Evolutionary conservation across 2,113 vertebrate genomes (phyloP).

Genomic region (Tricholaema leucomelas): DNA sequence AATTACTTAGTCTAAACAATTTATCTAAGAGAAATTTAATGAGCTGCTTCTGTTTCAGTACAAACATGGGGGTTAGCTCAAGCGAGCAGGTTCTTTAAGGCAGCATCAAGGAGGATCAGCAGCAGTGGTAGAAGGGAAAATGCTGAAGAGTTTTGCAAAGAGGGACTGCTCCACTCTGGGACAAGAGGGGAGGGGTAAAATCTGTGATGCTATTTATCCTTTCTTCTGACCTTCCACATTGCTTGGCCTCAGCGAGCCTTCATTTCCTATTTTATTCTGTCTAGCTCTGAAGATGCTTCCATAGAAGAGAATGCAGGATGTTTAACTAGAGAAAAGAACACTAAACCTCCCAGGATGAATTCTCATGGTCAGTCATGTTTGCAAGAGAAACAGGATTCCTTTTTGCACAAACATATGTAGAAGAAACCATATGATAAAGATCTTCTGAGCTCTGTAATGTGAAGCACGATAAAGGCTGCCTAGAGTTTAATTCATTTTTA

Average conservation of each 20-base stretch:
- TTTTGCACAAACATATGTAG: neutral
- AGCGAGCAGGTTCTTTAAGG: neutral
- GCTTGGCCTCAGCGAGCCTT: neutral
- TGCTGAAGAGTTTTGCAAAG: neutral
- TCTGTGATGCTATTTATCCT: neutral
- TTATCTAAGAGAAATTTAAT: constrained; percentile 53
- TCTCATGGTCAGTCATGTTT: neutral
- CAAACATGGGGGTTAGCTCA: neutral
- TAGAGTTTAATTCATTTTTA: neutral
- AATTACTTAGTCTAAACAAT: constrained; percentile 56
- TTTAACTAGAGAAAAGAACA: neutral
- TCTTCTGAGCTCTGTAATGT: neutral
- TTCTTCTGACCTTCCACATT: neutral
- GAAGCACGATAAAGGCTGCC: neutral
- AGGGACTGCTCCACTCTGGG: neutral
- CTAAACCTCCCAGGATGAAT: neutral
- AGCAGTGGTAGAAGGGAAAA: neutral
- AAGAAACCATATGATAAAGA: neutral
- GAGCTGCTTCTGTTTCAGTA: constrained; percentile 21
- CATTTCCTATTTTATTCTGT: neutral
- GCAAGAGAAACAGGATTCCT: neutral
- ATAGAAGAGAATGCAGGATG: neutral
- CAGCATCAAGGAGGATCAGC: neutral
- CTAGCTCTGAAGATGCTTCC: neutral
- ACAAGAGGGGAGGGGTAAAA: neutral